These are phyloP conservation scores for Pachyseris speciosa DNA, from an alignment of 64 coral and sea anemone genomes.

Conservation along the genomic window DNA sequence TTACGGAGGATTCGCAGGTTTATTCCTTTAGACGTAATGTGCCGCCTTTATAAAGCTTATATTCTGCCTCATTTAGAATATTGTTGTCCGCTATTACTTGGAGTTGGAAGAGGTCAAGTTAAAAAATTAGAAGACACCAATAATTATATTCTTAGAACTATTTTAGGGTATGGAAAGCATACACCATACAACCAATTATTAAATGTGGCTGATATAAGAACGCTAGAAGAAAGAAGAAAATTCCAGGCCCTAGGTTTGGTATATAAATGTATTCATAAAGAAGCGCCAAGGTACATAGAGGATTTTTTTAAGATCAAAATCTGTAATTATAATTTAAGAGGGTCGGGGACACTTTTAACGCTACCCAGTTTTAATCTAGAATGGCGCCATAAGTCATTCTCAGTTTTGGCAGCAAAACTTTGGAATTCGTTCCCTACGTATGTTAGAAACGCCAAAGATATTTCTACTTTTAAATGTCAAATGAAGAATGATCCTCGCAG, in stretches of 20 bases:
- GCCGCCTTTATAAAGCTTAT: conserved; percentile 21
- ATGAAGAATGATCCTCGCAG: too few relatives aligned
- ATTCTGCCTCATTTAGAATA: conserved; percentile 42
- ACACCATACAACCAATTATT: conserved; percentile 18
- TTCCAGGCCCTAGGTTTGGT: conserved; percentile 16
- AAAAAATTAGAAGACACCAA: conserved; percentile 33
- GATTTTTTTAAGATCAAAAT: conserved; percentile 22
- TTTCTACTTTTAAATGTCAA: too few relatives aligned
- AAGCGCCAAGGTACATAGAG: conserved; percentile 21
- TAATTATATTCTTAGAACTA: conserved; percentile 46
- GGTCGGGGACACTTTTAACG: conserved; percentile 4
- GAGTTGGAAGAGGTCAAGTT: conserved; percentile 30
- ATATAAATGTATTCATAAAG: conserved; percentile 19
- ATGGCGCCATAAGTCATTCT: too few relatives aligned
- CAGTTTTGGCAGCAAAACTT: too few relatives aligned
- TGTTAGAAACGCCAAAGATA: too few relatives aligned
- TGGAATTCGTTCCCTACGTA: too few relatives aligned
- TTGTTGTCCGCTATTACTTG: conserved; percentile 26
- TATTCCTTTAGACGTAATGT: conserved; percentile 29
- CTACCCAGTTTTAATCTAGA: background rate
- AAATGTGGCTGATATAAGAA: background rate
- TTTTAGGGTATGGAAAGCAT: conserved; percentile 6
- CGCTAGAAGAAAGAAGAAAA: conserved; percentile 6
- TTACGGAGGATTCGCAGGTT: conserved; percentile 50
- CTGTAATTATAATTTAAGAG: conserved; percentile 42